These are phyloP conservation scores for Spodoptera picta DNA, from an alignment of 2,888 invertebrate species.

Conservation along the genomic window DNA sequence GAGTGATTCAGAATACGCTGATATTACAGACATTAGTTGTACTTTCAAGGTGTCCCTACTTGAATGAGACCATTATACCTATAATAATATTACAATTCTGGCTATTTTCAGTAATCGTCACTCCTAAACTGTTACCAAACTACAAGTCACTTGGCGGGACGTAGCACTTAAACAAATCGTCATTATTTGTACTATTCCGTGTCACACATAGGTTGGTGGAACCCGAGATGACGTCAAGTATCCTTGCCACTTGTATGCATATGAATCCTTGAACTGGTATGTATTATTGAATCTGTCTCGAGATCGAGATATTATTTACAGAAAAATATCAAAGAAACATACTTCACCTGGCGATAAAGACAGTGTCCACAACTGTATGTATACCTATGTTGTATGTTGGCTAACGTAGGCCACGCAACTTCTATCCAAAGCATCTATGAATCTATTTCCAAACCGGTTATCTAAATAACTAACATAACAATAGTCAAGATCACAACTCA, in stretches of 20 bases:
- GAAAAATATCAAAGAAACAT: constrained; percentile 26
- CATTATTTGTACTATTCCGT: no score
- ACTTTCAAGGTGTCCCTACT: neutral
- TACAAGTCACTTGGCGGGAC: no score
- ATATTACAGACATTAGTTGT: neutral
- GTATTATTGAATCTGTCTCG: constrained; percentile 22
- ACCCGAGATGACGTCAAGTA: no score
- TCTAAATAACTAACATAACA: neutral
- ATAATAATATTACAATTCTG: no score
- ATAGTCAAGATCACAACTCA: constrained; percentile 12
- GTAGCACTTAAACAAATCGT: no score
- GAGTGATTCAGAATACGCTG: constrained; percentile 2
- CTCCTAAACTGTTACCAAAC: no score
- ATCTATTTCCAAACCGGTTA: neutral
- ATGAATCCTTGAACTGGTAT: no score
- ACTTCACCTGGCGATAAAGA: constrained; percentile 18
- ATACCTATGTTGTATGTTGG: constrained; percentile 5
- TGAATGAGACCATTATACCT: neutral
- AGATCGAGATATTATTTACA: constrained; percentile 42
- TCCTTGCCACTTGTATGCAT: no score
- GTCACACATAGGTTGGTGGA: no score
- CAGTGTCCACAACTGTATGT: constrained; percentile 40
- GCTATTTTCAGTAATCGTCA: no score
- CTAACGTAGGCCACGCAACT: no score
- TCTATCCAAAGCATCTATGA: no score